Evolutionary conservation across 1,140 invertebrate genomes (phyloP).

Genomic region (Neodiprion pinetum): DNA sequence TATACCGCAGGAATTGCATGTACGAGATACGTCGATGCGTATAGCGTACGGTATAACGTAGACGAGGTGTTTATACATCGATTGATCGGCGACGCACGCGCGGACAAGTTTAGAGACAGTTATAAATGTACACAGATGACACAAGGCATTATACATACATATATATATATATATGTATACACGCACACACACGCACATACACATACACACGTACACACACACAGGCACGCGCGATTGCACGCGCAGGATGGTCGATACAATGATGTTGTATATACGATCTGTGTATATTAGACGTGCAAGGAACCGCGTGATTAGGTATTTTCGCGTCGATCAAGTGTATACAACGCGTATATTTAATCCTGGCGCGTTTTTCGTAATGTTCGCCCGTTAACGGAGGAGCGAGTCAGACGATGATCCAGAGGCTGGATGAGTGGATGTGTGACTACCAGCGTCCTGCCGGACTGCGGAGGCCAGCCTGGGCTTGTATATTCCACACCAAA

Average conservation of each 20-base stretch:
- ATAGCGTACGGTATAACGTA: no score
- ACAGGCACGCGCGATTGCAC: slow-evolving; percentile 13
- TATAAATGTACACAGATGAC: no score
- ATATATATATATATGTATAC: background rate
- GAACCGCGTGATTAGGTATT: no score
- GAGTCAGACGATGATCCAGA: background rate
- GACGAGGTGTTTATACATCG: no score
- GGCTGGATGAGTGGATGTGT: background rate
- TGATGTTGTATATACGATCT: background rate
- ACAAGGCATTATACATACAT: no score
- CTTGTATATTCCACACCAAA: slow-evolving; percentile 40
- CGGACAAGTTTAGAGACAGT: no score
- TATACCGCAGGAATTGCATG: no score
- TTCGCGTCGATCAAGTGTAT: no score
- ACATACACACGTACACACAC: slow-evolving; percentile 14
- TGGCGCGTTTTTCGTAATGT: background rate
- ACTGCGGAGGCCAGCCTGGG: slow-evolving; percentile 18
- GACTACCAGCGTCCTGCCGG: slow-evolving; percentile 8
- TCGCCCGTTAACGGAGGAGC: background rate
- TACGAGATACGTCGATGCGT: no score
- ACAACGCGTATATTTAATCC: background rate
- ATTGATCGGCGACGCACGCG: no score
- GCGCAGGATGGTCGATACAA: background rate
- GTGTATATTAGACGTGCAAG: background rate
- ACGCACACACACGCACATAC: slow-evolving; percentile 12